Conservation (phyloP, 1,140 invertebrate species). For the Penaeus japonicus region DNA sequence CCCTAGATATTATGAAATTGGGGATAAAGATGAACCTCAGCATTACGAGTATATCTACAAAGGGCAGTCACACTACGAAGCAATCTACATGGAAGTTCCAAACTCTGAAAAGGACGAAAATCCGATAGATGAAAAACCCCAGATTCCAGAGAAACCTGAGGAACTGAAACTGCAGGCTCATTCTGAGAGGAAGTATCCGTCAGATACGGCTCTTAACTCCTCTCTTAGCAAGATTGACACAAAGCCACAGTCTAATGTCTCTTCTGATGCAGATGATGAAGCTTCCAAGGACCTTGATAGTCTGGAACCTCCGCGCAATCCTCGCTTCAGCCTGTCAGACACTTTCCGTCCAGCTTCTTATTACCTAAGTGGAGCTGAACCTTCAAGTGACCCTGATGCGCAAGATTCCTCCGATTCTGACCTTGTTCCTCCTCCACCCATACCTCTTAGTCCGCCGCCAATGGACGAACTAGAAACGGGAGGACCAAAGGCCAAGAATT, state of each 20-base stretch:
- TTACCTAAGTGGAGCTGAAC: constrained; percentile 72
- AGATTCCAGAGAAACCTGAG: constrained; percentile 46
- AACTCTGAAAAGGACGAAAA: constrained; percentile 41
- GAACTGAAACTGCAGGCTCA: constrained; percentile 40
- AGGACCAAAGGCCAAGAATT: constrained; percentile 47
- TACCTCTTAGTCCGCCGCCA: constrained; percentile 78
- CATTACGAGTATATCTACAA: constrained; percentile 60
- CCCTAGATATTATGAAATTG: constrained; percentile 60
- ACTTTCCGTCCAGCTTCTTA: constrained; percentile 87
- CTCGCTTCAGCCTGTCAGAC: constrained; percentile 83
- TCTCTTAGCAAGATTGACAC: constrained; percentile 39
- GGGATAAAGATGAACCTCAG: constrained; percentile 58
- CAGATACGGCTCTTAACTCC: constrained; percentile 39
- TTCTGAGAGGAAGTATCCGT: constrained; percentile 36
- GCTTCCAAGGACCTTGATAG: constrained; percentile 79
- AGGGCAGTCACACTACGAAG: constrained; percentile 58
- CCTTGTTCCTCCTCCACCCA: constrained; percentile 80
- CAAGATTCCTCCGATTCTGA: constrained; percentile 85
- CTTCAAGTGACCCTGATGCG: constrained; percentile 61
- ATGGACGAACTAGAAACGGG: constrained; percentile 63
- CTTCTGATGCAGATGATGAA: constrained; percentile 86
- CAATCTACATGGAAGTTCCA: constrained; percentile 60
- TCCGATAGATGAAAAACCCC: constrained; percentile 38
- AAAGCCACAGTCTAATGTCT: constrained; percentile 56
- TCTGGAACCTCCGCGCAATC: constrained; percentile 73